Percentiles rank a stretch among this genome's conserved stretches.
Conservation (phyloP, 2,797 vertebrate genomes). For the Phyllotis vaccarum region DNA sequence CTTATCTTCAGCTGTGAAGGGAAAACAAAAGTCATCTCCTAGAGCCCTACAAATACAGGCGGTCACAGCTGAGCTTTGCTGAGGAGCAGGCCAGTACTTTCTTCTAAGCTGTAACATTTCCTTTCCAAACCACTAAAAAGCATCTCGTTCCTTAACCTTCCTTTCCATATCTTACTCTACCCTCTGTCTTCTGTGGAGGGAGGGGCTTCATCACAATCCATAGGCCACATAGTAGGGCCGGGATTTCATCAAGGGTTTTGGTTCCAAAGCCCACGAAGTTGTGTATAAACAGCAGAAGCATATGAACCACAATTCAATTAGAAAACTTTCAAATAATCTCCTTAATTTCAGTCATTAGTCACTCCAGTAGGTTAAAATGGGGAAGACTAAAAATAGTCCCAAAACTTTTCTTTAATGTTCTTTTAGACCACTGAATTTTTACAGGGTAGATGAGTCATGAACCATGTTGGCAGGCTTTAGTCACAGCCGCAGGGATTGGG, state of each 20-base stretch:
- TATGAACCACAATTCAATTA: constrained; percentile 26
- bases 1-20: not conserved
- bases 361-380: constrained; percentile 27
- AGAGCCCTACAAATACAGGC: not conserved
- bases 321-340: not conserved
- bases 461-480: constrained; percentile 12
- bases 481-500: not conserved
- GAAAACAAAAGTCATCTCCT: not conserved
- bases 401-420: constrained; percentile 33
- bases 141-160: not conserved
- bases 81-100: not conserved
- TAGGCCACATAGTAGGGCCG: not conserved
- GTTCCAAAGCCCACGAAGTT: not conserved
- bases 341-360: constrained; percentile 47
- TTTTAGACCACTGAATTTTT: constrained; percentile 20
- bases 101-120: constrained; percentile 19
- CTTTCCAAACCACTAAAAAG: not conserved
- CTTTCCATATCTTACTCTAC: not conserved
- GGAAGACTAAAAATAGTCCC: constrained; percentile 35
- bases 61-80: constrained; percentile 28
- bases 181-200: not conserved
- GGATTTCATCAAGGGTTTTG: not conserved
- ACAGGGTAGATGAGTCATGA: not conserved
- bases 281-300: constrained; percentile 7
- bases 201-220: not conserved